A percentile compares a stretch with the other conserved stretches of the same genome.
Evolutionary conservation across 2,797 vertebrate species (phyloP).

Genomic region (Sciurus vulgaris): DNA sequence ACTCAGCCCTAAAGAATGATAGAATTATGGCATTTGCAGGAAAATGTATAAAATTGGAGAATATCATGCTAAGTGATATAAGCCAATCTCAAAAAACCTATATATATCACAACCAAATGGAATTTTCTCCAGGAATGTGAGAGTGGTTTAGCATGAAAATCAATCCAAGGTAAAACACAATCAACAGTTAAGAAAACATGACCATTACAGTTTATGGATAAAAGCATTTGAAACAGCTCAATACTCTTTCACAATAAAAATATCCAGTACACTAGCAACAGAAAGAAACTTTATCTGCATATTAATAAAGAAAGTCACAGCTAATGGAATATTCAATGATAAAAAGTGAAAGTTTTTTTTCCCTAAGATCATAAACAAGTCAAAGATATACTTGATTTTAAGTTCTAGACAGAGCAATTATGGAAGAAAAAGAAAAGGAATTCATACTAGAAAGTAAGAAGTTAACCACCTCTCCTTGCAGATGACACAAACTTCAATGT

Average conservation of each 20-base stretch:
- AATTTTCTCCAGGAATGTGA: not conserved
- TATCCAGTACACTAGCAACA: not conserved
- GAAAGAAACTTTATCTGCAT: not conserved
- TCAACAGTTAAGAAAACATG: not conserved
- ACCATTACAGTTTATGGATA: not conserved
- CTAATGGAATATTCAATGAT: not conserved
- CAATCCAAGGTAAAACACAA: not conserved
- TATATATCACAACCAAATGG: not conserved
- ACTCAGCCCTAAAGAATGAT: too few relatives aligned
- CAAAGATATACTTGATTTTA: not conserved
- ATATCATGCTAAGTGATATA: too few relatives aligned
- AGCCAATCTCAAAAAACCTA: too few relatives aligned
- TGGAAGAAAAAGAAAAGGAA: not conserved
- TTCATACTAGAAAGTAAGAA: conserved; percentile 27
- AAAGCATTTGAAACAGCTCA: not conserved
- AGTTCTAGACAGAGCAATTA: not conserved
- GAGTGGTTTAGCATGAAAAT: not conserved
- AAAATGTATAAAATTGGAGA: too few relatives aligned
- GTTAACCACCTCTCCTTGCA: not conserved
- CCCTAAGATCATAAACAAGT: not conserved
- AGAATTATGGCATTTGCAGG: too few relatives aligned
- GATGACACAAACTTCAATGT: not conserved
- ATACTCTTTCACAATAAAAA: not conserved
- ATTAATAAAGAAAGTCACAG: not conserved
- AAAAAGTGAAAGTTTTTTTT: not conserved